Conservation (phyloP, 2,888 invertebrate genomes). For the Macrosiphum euphorbiae region DNA sequence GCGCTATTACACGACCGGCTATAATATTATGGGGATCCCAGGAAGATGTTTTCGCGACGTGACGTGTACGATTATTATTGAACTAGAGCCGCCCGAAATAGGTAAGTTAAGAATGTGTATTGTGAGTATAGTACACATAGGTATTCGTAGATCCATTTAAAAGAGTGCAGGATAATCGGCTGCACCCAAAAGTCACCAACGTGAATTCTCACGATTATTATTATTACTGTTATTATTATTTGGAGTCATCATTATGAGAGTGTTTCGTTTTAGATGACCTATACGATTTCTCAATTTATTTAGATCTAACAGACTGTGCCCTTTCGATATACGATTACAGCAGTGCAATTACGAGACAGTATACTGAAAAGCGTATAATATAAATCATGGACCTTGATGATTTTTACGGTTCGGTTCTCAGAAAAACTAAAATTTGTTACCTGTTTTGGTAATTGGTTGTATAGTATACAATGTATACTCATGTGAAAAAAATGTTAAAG, state of each 20-base stretch:
- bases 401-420: too few species aligned
- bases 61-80: not conserved
- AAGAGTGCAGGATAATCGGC: not conserved
- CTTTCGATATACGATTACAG: not conserved
- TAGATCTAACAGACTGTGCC: not conserved
- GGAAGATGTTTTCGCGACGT: conserved; percentile 36
- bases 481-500: too few species aligned
- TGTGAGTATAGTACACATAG: not conserved
- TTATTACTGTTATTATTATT: conserved; percentile 8
- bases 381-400: not conserved
- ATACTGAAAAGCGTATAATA: not conserved
- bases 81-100: not conserved
- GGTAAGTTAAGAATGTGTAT: not conserved
- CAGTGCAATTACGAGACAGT: not conserved
- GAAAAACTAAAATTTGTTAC: too few species aligned
- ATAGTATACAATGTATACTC: too few species aligned
- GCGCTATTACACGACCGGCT: not conserved
- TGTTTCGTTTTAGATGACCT: not conserved
- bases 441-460: too few species aligned
- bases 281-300: not conserved
- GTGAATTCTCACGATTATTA: not conserved
- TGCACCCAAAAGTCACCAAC: not conserved
- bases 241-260: too few species aligned
- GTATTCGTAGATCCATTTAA: not conserved
- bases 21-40: not conserved